Conservation (phyloP, 1,140 invertebrate genomes). For the Drosophila navojoa region DNA sequence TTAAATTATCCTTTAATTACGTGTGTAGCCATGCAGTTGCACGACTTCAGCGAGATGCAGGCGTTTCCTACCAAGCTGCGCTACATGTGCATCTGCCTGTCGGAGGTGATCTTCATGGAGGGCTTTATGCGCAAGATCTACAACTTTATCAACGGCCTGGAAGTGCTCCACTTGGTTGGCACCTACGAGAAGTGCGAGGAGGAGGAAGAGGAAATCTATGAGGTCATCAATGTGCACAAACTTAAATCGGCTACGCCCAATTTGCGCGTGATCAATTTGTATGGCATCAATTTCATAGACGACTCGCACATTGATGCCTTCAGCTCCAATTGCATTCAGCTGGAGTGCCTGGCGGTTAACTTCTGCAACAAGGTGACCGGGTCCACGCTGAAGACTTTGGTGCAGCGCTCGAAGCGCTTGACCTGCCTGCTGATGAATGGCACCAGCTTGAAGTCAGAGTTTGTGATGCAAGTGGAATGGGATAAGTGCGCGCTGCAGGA, state of each 20-base stretch:
- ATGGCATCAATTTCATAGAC: slow-evolving; percentile 99
- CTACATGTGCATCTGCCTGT: slow-evolving; percentile 98
- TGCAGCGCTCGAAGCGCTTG: slow-evolving; percentile 96
- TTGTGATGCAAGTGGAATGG: slow-evolving; percentile 98
- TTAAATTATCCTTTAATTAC: too few species aligned
- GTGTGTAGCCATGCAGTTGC: slow-evolving; percentile 96
- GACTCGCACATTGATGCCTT: slow-evolving; percentile 99
- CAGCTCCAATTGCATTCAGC: slow-evolving; percentile 96
- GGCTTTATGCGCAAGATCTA: slow-evolving; percentile 99
- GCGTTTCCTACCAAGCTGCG: slow-evolving; percentile 98
- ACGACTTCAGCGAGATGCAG: slow-evolving; percentile 99
- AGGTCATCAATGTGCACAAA: slow-evolving; percentile 99
- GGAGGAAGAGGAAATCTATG: slow-evolving; percentile 99
- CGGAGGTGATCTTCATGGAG: slow-evolving; percentile 99
- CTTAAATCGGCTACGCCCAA: slow-evolving; percentile 98
- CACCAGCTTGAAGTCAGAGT: slow-evolving; percentile 95
- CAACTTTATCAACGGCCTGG: slow-evolving; percentile 99
- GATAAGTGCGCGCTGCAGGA: slow-evolving; percentile 95
- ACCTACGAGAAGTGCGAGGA: slow-evolving; percentile 99
- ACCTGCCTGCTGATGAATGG: slow-evolving; percentile 97
- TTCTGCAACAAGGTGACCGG: slow-evolving; percentile 98
- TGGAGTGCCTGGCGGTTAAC: slow-evolving; percentile 98
- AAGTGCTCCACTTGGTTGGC: slow-evolving; percentile 98
- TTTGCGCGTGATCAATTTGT: slow-evolving; percentile 96
- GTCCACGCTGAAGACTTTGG: slow-evolving; percentile 96